A percentile compares a stretch with the other conserved stretches of the same genome.
These are phyloP conservation scores for Cephus spinipes DNA, from an alignment of 2,888 invertebrate genomes.

Conservation along the genomic window DNA sequence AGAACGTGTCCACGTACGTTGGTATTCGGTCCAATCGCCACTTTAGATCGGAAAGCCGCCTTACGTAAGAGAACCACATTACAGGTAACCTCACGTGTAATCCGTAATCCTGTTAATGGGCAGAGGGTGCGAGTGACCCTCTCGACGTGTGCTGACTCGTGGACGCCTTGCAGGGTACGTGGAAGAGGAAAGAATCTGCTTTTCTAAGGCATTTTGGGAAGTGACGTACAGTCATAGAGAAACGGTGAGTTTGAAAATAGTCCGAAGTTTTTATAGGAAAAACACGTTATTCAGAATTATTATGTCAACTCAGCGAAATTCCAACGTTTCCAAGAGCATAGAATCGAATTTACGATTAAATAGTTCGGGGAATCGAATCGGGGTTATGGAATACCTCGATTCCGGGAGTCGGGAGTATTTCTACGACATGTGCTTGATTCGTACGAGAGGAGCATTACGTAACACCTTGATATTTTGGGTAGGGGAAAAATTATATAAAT, in stretches of 20 bases:
- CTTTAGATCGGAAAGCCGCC: slow-evolving; percentile 20
- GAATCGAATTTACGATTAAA: not conserved
- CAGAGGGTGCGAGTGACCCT: not conserved
- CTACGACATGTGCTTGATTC: not conserved
- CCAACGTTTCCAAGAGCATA: not conserved
- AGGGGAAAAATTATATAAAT: not conserved
- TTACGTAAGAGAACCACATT: slow-evolving; percentile 25
- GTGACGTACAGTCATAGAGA: not conserved
- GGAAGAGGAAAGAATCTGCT: not conserved
- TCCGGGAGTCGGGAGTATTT: not conserved
- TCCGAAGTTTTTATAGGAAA: not conserved
- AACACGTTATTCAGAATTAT: not conserved
- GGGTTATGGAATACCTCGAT: not conserved
- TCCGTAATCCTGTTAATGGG: slow-evolving; percentile 33
- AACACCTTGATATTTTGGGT: not conserved
- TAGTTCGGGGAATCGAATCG: not conserved
- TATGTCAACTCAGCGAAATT: not conserved
- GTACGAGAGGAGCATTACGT: not conserved
- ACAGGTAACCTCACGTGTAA: slow-evolving; percentile 16
- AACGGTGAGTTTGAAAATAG: not conserved
- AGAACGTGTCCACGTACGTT: not conserved
- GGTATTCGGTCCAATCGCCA: not conserved
- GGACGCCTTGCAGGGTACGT: not conserved
- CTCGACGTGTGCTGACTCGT: too few relatives aligned
- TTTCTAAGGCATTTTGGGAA: not conserved